phyloP scores from a whole-genome alignment of 2,888 invertebrate species.

The Thysanoteuthis rhombus region DNA sequence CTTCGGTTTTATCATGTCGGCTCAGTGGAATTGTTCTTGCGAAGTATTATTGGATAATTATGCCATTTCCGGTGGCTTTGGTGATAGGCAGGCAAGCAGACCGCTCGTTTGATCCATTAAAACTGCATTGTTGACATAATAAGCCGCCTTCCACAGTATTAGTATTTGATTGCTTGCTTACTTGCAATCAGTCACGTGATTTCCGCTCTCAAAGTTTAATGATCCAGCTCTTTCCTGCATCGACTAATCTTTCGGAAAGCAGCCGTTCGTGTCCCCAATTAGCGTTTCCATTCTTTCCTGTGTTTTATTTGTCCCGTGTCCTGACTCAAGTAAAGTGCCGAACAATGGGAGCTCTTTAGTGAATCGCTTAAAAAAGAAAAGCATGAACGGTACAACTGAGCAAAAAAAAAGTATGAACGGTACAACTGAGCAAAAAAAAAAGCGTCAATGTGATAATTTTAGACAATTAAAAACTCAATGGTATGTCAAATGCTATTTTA shows the following conservation, averaged over 20 bases:
- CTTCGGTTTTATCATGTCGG: not conserved
- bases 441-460: too few relatives aligned
- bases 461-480: too few relatives aligned
- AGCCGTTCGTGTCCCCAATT: not conserved
- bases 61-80: not conserved
- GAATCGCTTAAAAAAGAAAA: not conserved
- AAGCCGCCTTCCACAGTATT: not conserved
- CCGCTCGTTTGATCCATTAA: not conserved
- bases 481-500: too few relatives aligned
- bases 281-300: not conserved
- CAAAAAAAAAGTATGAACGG: not conserved
- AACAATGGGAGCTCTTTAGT: not conserved
- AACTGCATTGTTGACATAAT: not conserved
- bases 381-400: too few relatives aligned
- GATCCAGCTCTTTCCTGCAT: not conserved
- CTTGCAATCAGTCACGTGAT: not conserved
- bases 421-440: too few relatives aligned
- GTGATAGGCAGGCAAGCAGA: not conserved
- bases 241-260: not conserved
- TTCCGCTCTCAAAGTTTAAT: not conserved
- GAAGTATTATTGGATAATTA: not conserved
- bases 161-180: not conserved
- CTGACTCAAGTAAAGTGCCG: not conserved
- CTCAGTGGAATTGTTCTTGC: not conserved
- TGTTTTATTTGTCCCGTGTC: not conserved